Percentiles rank a stretch among this genome's conserved stretches.
Evolutionary conservation across 1,140 invertebrate species (phyloP).

Genomic region (Eubasilissa regina): DNA sequence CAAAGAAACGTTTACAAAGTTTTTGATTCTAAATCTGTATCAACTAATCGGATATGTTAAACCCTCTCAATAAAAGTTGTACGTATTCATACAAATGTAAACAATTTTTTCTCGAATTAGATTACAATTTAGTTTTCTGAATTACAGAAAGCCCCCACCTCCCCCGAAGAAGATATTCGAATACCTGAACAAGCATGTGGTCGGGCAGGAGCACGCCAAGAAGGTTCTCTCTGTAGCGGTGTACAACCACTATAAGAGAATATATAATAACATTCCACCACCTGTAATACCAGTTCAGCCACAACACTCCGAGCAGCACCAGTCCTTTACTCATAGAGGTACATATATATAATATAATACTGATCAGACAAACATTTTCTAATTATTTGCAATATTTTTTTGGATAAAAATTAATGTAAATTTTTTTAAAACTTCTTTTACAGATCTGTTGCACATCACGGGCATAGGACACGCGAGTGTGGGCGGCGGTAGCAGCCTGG

Average conservation of each 20-base stretch:
- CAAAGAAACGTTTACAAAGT: no score
- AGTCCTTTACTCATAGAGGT: slow-evolving; percentile 84
- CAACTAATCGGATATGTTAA: no score
- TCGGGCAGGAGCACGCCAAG: slow-evolving; percentile 98
- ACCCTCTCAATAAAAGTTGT: no score
- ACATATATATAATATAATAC: slow-evolving; percentile 55
- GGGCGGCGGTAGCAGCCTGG: slow-evolving; percentile 66
- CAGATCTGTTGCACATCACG: slow-evolving; percentile 89
- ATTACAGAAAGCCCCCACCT: slow-evolving; percentile 86
- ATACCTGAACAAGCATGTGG: slow-evolving; percentile 95
- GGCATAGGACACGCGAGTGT: slow-evolving; percentile 80
- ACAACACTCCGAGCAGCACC: slow-evolving; percentile 74
- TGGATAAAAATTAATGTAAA: neutral
- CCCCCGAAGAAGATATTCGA: slow-evolving; percentile 97
- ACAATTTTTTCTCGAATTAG: neutral
- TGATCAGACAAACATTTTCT: neutral
- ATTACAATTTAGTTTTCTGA: neutral
- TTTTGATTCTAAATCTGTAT: no score
- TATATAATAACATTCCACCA: slow-evolving; percentile 92
- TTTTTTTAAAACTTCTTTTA: neutral
- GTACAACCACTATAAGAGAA: slow-evolving; percentile 99
- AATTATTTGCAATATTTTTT: neutral
- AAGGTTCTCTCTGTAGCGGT: slow-evolving; percentile 99
- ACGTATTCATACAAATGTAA: no score
- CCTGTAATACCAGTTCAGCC: slow-evolving; percentile 68